A percentile compares a stretch with the other conserved stretches of the same genome.
Conservation (phyloP, 2,888 invertebrate genomes). For the Lasioglossum calceatum region DNA sequence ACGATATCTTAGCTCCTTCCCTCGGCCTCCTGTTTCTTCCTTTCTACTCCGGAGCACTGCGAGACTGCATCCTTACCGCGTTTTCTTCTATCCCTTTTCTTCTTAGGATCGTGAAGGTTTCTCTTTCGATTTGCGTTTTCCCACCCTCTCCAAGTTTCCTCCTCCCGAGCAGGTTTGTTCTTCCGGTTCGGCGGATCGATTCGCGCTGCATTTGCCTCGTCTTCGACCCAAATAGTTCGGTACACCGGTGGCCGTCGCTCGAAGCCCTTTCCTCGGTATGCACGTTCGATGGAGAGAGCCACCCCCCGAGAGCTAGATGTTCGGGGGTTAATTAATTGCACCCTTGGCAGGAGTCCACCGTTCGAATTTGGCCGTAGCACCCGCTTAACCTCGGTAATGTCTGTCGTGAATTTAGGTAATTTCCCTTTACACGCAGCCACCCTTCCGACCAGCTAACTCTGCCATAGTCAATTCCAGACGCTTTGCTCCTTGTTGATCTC, state of each 20-base stretch:
- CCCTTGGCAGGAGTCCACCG: slow-evolving; percentile 78
- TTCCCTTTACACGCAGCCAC: slow-evolving; percentile 41
- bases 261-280: slow-evolving; percentile 30
- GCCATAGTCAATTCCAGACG: not conserved
- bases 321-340: slow-evolving; percentile 78
- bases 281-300: slow-evolving; percentile 23
- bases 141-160: not conserved
- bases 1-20: slow-evolving; percentile 53
- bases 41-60: not conserved
- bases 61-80: not conserved
- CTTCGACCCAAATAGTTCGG: slow-evolving; percentile 60
- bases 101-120: not conserved
- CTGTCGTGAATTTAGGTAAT: slow-evolving; percentile 68
- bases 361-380: slow-evolving; percentile 68
- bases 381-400: slow-evolving; percentile 71
- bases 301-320: slow-evolving; percentile 20
- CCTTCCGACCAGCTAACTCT: not conserved
- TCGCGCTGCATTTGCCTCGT: slow-evolving; percentile 53
- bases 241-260: slow-evolving; percentile 41
- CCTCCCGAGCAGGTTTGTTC: slow-evolving; percentile 20
- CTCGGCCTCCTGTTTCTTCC: not conserved
- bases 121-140: not conserved
- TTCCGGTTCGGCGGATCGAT: slow-evolving; percentile 46
- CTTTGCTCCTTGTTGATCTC: not conserved
- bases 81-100: not conserved